Percentiles rank a stretch among this genome's conserved stretches.
Conservation (phyloP, 2,113 vertebrate species). For the Brachypodius melanocephalos region DNA sequence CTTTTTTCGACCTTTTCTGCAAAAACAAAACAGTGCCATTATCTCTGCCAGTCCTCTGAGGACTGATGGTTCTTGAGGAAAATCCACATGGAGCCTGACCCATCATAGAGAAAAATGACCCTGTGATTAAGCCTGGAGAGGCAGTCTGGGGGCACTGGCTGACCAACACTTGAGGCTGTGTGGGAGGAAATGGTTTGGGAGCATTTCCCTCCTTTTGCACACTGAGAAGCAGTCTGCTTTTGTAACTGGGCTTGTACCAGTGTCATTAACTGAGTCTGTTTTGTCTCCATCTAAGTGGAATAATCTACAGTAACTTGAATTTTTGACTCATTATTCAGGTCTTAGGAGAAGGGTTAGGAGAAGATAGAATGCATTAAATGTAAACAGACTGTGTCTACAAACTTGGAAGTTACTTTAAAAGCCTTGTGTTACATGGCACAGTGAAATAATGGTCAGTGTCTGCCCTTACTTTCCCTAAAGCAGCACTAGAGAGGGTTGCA, state of each 20-base stretch:
- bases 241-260: background rate
- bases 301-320: background rate
- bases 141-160: background rate
- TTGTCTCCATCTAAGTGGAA: background rate
- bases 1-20: background rate
- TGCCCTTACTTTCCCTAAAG: background rate
- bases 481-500: background rate
- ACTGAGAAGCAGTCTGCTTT: background rate
- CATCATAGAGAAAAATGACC: background rate
- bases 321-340: background rate
- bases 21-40: background rate
- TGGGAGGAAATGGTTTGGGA: background rate
- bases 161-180: background rate
- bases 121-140: background rate
- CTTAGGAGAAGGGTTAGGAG: background rate
- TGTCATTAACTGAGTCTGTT: background rate
- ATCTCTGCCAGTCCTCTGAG: background rate
- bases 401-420: background rate
- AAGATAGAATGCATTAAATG: background rate
- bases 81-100: background rate
- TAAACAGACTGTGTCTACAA: background rate
- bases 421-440: background rate
- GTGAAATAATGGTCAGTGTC: background rate
- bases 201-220: background rate
- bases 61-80: background rate